Conservation (phyloP, 2,113 vertebrate species). For the Tricholaema leucomelas region DNA sequence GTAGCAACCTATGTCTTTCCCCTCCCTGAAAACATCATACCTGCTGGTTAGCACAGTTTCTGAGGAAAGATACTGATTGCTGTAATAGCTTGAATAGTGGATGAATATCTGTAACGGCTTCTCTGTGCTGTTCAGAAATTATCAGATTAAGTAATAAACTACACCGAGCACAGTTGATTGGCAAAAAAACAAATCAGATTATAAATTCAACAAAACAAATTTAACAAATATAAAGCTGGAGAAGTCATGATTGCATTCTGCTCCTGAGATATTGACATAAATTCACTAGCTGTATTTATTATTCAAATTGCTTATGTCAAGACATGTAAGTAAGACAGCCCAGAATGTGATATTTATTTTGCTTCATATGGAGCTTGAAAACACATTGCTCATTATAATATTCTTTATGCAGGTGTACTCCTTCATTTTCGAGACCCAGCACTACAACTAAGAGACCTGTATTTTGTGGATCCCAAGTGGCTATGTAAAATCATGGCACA, state of each 20-base stretch:
- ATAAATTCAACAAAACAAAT: not conserved
- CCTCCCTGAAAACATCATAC: not conserved
- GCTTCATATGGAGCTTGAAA: not conserved
- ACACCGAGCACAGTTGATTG: not conserved
- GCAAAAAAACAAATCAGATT: not conserved
- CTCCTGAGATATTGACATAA: not conserved
- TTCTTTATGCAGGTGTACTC: slow-evolving; percentile 83
- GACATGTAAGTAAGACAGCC: not conserved
- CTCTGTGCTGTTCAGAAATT: not conserved
- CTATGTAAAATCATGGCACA: slow-evolving; percentile 94
- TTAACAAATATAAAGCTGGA: not conserved
- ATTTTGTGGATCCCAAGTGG: slow-evolving; percentile 96
- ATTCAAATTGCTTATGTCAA: not conserved
- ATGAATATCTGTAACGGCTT: not conserved
- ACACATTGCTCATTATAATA: not conserved
- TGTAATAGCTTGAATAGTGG: not conserved
- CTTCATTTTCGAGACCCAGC: slow-evolving; percentile 97
- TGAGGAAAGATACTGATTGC: not conserved
- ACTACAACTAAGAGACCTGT: slow-evolving; percentile 88
- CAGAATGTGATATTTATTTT: not conserved
- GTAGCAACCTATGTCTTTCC: not conserved
- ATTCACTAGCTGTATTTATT: not conserved
- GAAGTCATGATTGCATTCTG: not conserved
- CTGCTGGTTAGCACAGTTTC: not conserved
- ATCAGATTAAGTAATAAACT: not conserved